Evolutionary conservation across 2,888 invertebrate genomes (phyloP), one percentile per base, ranked within the genome.

Genomic region (Monochamus alternatus): DNA sequence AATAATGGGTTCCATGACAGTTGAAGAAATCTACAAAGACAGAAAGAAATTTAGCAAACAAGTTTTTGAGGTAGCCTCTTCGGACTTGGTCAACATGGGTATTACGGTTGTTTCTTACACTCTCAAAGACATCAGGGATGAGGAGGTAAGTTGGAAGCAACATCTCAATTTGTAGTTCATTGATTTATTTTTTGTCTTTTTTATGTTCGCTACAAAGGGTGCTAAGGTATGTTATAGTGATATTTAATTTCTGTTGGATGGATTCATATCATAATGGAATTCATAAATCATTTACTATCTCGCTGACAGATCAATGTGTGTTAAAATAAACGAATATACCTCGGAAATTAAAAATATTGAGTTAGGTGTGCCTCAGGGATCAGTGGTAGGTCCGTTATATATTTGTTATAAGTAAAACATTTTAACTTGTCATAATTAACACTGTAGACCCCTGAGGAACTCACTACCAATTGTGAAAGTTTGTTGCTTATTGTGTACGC

Each of bases 1-100:
- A 81, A 97, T 97, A 80, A 98, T 98, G 97, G 97, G 97, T 44
- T 96, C 96, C 79, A 97, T 97, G 97, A 97, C 97, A 0, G 97
- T 98, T 3, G 97, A 97, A 90, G 97, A 98, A 90, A 97, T 98
- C 86, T 98, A 97, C 89, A 97, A 97, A 87, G 97, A 98, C 88
- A 93, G 98, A 74, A 97, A 98, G 89, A 97, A 97, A 89, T 98
- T 98, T 89, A 97, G 97, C 86, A 97, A 97, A 89, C 93, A 94
- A 89, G 97, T 98, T 3, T 98, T 97, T 85, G 97, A 98, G 90
- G 97, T 97, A 10, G 97, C 97, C 3, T 97, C 97, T 31, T 97
- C 97, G 68, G 97, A 98, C 91, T 91, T 98, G 78, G 97, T 97
- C 82, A 97, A 98, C 87, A 98, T 98, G 97, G 97, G 98, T 62